Base-by-base conservation (phyloP, 2,113 vertebrate genomes). In the Uropsilus gracilis region DNA sequence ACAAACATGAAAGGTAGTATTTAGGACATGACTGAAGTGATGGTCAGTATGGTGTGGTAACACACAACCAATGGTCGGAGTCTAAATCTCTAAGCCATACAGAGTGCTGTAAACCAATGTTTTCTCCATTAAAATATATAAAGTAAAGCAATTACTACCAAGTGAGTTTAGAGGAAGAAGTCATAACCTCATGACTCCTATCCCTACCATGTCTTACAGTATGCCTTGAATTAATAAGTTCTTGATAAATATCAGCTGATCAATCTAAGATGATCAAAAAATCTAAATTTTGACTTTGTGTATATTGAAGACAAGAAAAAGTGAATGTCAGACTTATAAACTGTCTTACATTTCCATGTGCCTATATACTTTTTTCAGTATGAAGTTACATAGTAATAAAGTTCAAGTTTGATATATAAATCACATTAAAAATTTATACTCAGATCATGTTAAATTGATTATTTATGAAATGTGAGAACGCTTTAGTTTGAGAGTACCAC, bases 281-380 rank as follows among this genome's bases (percentile, higher is more conserved):
- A 72, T 93, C 16, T 93, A 81, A 89, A 82, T 95, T 88, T 80
- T 64, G 3, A 66, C 22, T 61, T 81, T 14, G 75, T 88, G 18
- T 0, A 91, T 90, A 28, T 11, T 32, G 44, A 76, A 90, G 37
- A 90, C 1, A 90, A 81, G 59, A 39, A 69, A 92, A 96, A 12
- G 50, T 84, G 80, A 94, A 89, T 83, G 63, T 81, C 68, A 93
- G 59, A 81, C 81, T 91, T 92, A 81, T 71, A 80, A 64, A 84
- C 22, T 78, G 6, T 53, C 34, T 28, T 84, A 94, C 44, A 16
- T 77, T 92, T 96, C n/a, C 8, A 69, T 32, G 32, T 93, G 50
- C 28, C 50, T 17, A 39, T 53, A 53, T 1, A 17, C 28, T 77
- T 87, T 14, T 64, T 84, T 39, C 34, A n/a, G 37, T 66, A 44